A percentile compares a stretch with the other conserved stretches of the same genome.
These are phyloP conservation scores for Heterochromis multidens DNA, from an alignment of 2,113 vertebrate species.

Conservation along the genomic window DNA sequence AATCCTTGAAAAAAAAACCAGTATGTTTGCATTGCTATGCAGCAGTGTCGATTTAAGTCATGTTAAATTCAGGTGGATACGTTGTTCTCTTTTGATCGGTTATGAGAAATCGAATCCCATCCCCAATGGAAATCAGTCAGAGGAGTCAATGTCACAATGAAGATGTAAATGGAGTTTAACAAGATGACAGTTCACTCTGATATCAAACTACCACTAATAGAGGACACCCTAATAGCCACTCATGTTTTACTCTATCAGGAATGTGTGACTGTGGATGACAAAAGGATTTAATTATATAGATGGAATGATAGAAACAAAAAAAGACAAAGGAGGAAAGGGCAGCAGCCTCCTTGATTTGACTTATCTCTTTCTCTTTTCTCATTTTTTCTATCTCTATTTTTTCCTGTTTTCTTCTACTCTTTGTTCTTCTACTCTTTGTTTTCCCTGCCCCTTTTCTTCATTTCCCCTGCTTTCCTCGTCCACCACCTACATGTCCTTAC, in stretches of 20 bases:
- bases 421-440: too few species aligned
- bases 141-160: not conserved
- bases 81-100: not conserved
- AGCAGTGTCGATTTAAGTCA: not conserved
- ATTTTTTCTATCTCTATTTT: too few species aligned
- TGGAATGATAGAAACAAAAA: not conserved
- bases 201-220: not conserved
- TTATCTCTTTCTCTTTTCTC: too few species aligned
- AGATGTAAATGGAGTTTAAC: not conserved
- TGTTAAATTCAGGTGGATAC: not conserved
- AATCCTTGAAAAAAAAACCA: not conserved
- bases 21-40: not conserved
- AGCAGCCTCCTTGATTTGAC: not conserved
- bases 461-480: too few species aligned
- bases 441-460: too few species aligned
- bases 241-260: not conserved
- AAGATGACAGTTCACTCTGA: not conserved
- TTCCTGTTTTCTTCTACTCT: too few species aligned
- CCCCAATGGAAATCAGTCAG: not conserved
- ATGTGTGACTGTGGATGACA: not conserved
- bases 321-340: not conserved
- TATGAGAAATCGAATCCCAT: not conserved
- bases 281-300: constrained; percentile 6
- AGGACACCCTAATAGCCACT: not conserved
- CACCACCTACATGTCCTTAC: too few species aligned